Conservation (phyloP, 2,797 vertebrate genomes). For the Notamacropus eugenii region DNA sequence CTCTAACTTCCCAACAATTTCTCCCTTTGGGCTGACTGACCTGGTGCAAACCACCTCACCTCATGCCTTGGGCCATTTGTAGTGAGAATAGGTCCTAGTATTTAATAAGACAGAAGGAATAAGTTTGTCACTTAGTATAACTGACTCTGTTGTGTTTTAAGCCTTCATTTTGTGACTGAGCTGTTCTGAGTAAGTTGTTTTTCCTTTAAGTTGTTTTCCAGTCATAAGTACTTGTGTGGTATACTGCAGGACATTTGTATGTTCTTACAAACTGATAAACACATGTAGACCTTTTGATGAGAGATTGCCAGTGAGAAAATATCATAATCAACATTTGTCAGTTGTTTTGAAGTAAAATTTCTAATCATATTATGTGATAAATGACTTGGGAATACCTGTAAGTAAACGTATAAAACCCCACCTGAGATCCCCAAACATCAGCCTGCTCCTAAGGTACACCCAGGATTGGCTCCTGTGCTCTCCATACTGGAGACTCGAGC, state of each 20-base stretch:
- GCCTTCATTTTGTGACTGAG: too few species aligned
- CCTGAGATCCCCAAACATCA: background rate
- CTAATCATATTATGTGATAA: background rate
- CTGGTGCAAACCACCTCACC: background rate
- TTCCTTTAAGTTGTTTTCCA: background rate
- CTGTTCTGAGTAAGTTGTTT: background rate
- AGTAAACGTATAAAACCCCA: background rate
- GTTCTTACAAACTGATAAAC: background rate
- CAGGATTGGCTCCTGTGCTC: background rate
- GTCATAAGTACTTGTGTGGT: background rate
- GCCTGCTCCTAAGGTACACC: too few species aligned
- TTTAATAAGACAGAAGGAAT: background rate
- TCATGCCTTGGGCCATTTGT: background rate
- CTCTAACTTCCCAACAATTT: background rate
- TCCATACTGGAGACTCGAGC: background rate
- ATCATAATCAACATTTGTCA: background rate
- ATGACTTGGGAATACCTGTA: background rate
- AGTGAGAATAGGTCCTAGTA: background rate
- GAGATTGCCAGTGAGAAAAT: background rate
- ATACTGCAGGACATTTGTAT: background rate
- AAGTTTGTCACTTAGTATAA: too few species aligned
- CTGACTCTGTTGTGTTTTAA: too few species aligned
- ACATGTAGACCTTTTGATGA: background rate
- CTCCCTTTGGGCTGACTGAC: background rate
- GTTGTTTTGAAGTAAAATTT: background rate